Percentiles rank a stretch among this genome's conserved stretches.
These are phyloP conservation scores for Misgurnus anguillicaudatus DNA, from an alignment of 2,113 vertebrate genomes.

Conservation along the genomic window DNA sequence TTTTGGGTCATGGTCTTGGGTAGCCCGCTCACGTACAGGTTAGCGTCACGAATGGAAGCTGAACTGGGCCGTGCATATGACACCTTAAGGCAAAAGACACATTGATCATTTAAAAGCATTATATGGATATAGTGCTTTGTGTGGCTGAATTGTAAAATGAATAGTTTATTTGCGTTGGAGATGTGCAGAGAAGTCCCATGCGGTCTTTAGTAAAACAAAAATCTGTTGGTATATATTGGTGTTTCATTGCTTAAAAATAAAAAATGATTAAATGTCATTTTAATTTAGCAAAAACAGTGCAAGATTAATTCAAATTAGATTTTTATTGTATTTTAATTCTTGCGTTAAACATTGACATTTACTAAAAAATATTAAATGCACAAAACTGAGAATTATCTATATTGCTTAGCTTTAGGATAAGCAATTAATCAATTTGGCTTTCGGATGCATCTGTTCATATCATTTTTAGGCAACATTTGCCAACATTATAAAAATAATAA, in stretches of 20 bases:
- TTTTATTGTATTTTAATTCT: no score
- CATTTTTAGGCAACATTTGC: not conserved
- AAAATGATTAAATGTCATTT: no score
- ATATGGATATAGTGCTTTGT: not conserved
- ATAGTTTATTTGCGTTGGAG: no score
- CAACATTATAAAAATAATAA: not conserved
- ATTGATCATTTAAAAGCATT: not conserved
- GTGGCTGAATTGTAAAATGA: not conserved
- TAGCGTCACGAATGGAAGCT: slow-evolving; percentile 97
- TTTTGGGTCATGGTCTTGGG: slow-evolving; percentile 99
- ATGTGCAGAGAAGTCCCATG: no score
- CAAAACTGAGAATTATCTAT: no score
- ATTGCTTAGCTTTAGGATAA: not conserved
- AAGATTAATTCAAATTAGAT: no score
- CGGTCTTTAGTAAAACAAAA: no score
- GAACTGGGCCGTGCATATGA: slow-evolving; percentile 98
- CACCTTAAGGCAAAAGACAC: slow-evolving; percentile 75
- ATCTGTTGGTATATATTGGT: no score
- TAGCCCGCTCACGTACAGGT: slow-evolving; percentile 98
- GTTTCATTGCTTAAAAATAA: no score
- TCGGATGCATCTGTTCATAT: not conserved
- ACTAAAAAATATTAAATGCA: no score
- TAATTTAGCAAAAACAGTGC: no score
- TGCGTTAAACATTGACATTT: no score
- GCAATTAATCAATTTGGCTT: not conserved